Evolutionary conservation across 2,888 invertebrate species (phyloP).

Genomic region (Nomada fabriciana): DNA sequence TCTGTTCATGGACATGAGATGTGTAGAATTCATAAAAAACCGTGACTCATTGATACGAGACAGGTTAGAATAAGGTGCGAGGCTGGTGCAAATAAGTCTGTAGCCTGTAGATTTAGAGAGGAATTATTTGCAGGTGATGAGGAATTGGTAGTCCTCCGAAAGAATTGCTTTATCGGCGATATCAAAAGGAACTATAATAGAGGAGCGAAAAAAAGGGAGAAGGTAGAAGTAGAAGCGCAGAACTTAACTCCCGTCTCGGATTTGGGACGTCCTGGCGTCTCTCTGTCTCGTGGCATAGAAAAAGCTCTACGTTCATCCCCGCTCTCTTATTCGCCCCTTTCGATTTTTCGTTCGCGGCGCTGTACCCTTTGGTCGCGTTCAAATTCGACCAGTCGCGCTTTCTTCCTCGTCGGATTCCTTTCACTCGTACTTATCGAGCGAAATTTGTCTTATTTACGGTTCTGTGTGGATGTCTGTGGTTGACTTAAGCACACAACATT

Average conservation of each 20-base stretch:
- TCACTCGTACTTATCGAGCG: constrained; percentile 6
- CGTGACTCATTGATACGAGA: neutral
- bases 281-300: constrained; percentile 71
- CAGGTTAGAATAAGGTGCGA: too few species aligned
- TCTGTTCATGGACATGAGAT: neutral
- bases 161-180: neutral
- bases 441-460: neutral
- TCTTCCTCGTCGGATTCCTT: constrained; percentile 20
- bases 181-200: constrained; percentile 37
- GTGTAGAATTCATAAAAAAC: too few species aligned
- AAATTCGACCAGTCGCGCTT: neutral
- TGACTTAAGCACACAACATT: too few species aligned
- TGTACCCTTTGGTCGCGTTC: constrained; percentile 4
- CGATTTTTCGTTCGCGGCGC: neutral
- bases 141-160: neutral
- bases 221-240: constrained; percentile 14
- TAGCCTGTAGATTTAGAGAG: neutral
- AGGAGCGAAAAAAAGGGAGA: constrained; percentile 16
- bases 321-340: neutral
- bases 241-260: constrained; percentile 48
- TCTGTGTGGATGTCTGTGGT: neutral
- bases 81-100: neutral
- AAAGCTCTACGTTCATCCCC: constrained; percentile 51
- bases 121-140: neutral
- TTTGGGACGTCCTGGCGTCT: constrained; percentile 73